phyloP scores from a whole-genome alignment of 2,113 vertebrate genomes.

The Petrocephalus zakoni region DNA sequence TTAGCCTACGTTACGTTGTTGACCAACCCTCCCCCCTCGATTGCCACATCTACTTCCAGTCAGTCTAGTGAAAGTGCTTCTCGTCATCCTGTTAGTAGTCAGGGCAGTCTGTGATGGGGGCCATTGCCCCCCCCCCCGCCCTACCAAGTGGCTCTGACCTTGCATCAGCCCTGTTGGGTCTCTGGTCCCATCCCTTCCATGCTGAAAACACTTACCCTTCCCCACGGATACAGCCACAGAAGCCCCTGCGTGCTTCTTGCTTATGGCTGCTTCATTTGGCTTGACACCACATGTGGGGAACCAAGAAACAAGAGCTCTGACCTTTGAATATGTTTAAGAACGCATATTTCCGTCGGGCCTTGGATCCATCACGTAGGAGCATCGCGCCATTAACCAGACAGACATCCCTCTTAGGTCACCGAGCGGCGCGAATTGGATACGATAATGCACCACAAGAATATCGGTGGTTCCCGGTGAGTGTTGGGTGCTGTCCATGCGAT shows the following conservation, averaged over 20 bases:
- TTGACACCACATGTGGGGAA: neutral
- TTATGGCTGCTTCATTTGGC: neutral
- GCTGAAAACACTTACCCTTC: neutral
- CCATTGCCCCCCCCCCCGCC: neutral
- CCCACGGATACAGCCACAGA: neutral
- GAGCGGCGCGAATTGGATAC: constrained; percentile 37
- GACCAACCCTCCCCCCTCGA: neutral
- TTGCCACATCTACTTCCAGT: neutral
- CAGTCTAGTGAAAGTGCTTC: neutral
- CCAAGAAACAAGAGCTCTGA: neutral
- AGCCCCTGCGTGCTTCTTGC: neutral
- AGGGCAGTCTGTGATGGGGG: neutral
- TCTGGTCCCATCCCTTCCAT: neutral
- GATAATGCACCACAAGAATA: constrained; percentile 39
- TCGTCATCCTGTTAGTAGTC: neutral
- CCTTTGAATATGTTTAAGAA: neutral
- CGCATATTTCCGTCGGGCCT: neutral
- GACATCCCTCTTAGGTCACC: neutral
- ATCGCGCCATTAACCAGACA: neutral
- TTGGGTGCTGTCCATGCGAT: constrained; percentile 15
- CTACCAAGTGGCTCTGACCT: neutral
- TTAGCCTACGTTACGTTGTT: neutral
- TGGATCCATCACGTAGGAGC: neutral
- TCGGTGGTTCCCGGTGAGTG: constrained; percentile 32
- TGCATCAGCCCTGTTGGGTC: neutral